These are phyloP conservation scores for Sphyrna mokarran DNA, from an alignment of 2,113 vertebrate genomes.

Conservation along the genomic window DNA sequence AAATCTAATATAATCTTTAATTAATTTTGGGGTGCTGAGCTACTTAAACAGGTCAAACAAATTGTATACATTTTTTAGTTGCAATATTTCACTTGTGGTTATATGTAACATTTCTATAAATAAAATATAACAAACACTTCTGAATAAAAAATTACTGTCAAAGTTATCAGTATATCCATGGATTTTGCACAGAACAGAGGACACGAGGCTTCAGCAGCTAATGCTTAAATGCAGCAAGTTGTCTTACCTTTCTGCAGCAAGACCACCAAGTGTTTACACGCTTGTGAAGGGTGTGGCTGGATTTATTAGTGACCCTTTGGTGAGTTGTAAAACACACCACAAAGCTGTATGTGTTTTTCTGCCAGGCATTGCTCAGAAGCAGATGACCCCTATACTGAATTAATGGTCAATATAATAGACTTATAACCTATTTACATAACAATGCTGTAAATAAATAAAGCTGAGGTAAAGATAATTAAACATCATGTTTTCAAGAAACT, in stretches of 20 bases:
- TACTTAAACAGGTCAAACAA: constrained; percentile 8
- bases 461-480: not conserved
- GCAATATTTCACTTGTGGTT: constrained; percentile 40
- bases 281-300: not conserved
- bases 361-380: not conserved
- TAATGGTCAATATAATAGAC: not conserved
- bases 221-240: constrained; percentile 48
- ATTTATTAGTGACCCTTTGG: constrained; percentile 52
- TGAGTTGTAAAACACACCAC: constrained; percentile 36
- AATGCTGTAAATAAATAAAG: not conserved
- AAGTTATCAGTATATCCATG: constrained; percentile 48
- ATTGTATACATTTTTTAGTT: constrained; percentile 23
- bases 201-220: constrained; percentile 61
- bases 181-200: constrained; percentile 24
- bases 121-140: constrained; percentile 48
- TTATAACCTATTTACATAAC: not conserved
- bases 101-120: constrained; percentile 49
- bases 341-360: not conserved
- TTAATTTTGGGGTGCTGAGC: constrained; percentile 34
- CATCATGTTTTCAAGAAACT: not conserved
- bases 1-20: constrained; percentile 36
- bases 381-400: not conserved
- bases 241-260: constrained; percentile 35
- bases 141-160: constrained; percentile 46
- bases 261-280: constrained; percentile 2